Base-by-base conservation (phyloP, 1,140 invertebrate genomes). In the Lasioglossum albipes region DNA sequence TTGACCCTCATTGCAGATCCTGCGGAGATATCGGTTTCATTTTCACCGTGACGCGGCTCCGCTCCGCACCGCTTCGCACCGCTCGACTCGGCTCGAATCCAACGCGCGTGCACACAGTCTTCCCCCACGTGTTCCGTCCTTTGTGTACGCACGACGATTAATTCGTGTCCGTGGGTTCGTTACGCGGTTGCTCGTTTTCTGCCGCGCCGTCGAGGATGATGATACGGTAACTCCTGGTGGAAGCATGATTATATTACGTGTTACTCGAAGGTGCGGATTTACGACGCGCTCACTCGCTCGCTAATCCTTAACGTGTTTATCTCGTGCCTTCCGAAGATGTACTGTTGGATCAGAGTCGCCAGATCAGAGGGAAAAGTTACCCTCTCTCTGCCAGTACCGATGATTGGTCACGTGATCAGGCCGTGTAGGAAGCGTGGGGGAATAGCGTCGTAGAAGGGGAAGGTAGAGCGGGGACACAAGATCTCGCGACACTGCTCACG, bases 21-120 rank as follows among this genome's bases (percentile, higher is more conserved):
- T 76, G 84, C 82, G 82, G 83, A 89, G 89, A 90, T 91, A 91
- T 89, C 89, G 87, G 87, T 91, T 90, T 89, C 84, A 86, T 89
- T 90, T 91, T 90, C 88, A 82, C 82, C 72, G 85, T 84, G 82
- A 85, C 78, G 79, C 83, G 69, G 84, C 45, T 49, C 45, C 10
- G 45, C 45, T 49, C 45, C 10, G 45, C 45, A 2, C 45, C 9
- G 45, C 9, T 49, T 13, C 10, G 45, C 45, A 1, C 45, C 45
- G 45, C 45, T 49, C 45, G 10, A 10, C 45, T 49, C 45, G 45
- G 59, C 31, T 76, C 52, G 54, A 36, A 36, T 66, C 54, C 61
- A 74, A 65, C 45, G 65, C 49, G 18, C 49, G 41, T 57, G 45
- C 45, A 49, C 45, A 49, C 45, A 10, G 10, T 41, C 20, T 5